phyloP scores from a whole-genome alignment of 2,797 vertebrate genomes.

The Sebastes hubbsi region DNA sequence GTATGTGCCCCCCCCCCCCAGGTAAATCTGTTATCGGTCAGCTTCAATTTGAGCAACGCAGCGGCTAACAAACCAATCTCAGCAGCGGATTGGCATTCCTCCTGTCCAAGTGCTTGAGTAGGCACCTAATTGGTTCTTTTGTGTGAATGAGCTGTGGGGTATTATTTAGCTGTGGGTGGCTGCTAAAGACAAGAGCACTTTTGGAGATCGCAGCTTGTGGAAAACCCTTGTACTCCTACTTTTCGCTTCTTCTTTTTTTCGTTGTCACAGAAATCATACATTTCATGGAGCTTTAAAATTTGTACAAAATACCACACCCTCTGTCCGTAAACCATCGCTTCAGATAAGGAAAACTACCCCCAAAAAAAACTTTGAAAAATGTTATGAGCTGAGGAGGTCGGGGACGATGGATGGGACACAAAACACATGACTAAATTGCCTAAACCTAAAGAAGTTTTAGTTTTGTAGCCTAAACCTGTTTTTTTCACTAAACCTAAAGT shows the following conservation, averaged over 20 bases:
- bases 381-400: too few species aligned
- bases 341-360: neutral
- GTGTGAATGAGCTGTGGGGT: constrained; percentile 4
- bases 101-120: constrained; percentile 1
- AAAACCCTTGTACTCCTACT: neutral
- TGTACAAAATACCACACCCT: neutral
- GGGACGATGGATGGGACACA: too few species aligned
- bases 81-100: constrained; percentile 22
- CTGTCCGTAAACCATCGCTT: too few species aligned
- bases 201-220: neutral
- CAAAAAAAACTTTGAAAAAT: too few species aligned
- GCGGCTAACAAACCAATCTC: constrained; percentile 9
- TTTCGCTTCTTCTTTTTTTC: neutral
- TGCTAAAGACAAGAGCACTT: neutral
- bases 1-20: neutral
- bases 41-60: neutral
- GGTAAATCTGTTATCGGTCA: constrained; percentile 19
- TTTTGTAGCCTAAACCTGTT: too few species aligned
- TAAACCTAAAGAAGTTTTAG: too few species aligned
- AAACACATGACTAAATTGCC: too few species aligned
- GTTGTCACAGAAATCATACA: neutral
- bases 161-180: constrained; percentile 2
- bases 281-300: neutral
- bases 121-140: constrained; percentile 29
- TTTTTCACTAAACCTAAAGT: too few species aligned